Evolutionary conservation across 2,113 vertebrate genomes (phyloP).

Genomic region (Piliocolobus tephrosceles): DNA sequence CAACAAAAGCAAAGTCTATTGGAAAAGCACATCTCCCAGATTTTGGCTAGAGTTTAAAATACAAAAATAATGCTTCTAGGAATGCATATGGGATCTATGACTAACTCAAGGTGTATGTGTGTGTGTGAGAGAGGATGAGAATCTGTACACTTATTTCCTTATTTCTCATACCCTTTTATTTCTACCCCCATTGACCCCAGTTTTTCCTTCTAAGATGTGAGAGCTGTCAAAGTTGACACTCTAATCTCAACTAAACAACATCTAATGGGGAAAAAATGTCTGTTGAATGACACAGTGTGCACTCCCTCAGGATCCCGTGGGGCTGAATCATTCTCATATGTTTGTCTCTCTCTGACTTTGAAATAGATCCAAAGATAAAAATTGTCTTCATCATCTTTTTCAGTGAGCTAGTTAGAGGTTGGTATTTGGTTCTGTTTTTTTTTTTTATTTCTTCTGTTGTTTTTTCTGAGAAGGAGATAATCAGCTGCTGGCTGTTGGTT

Average conservation of each 20-base stretch:
- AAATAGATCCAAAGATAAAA: not conserved
- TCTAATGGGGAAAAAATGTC: not conserved
- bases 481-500: not conserved
- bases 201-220: constrained; percentile 47
- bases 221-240: constrained; percentile 38
- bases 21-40: not conserved
- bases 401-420: not conserved
- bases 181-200: not conserved
- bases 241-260: constrained; percentile 61
- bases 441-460: not conserved
- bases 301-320: not conserved
- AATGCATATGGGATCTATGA: not conserved
- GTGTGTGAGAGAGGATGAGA: not conserved
- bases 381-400: not conserved
- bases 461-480: not conserved
- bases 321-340: not conserved
- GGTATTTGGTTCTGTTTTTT: not conserved
- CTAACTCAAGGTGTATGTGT: not conserved
- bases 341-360: not conserved
- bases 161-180: not conserved
- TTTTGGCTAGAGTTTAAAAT: not conserved
- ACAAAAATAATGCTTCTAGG: not conserved
- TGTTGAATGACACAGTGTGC: not conserved
- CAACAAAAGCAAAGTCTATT: not conserved
- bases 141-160: not conserved